A percentile compares a stretch with the other conserved stretches of the same genome.
These are phyloP conservation scores for Drosophila sproati DNA, from an alignment of 1,140 invertebrate species.

Conservation along the genomic window DNA sequence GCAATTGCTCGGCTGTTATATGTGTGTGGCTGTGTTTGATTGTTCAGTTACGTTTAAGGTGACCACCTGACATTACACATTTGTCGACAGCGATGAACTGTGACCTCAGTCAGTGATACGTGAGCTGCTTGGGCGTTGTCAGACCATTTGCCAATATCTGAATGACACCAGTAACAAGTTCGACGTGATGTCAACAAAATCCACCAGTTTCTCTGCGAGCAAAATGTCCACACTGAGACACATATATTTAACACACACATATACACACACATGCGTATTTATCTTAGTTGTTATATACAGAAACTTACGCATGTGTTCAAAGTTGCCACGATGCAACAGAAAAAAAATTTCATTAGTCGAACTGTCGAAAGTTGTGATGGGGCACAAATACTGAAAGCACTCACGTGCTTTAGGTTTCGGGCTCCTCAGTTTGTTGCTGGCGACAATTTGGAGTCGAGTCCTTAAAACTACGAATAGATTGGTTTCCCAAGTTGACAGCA, in stretches of 20 bases:
- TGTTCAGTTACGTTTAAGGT: constrained; percentile 15
- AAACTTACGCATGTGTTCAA: constrained; percentile 27
- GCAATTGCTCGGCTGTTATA: too few relatives aligned
- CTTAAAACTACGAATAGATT: constrained; percentile 26
- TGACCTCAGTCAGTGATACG: constrained; percentile 21
- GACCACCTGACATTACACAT: constrained; percentile 13
- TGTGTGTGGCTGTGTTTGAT: not conserved
- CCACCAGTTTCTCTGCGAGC: constrained; percentile 41
- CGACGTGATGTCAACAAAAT: constrained; percentile 77
- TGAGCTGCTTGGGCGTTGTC: constrained; percentile 1
- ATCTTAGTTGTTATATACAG: constrained; percentile 9
- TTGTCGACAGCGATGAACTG: constrained; percentile 8
- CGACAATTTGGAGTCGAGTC: constrained; percentile 17
- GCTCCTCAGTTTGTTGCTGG: constrained; percentile 8
- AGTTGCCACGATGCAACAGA: constrained; percentile 16
- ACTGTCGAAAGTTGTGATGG: constrained; percentile 68
- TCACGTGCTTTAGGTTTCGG: constrained; percentile 1
- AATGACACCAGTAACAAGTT: constrained; percentile 70
- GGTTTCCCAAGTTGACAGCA: constrained; percentile 27
- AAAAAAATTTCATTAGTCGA: constrained; percentile 74
- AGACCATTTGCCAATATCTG: constrained; percentile 48
- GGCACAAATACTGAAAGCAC: constrained; percentile 10
- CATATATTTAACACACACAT: constrained; percentile 16
- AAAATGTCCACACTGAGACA: constrained; percentile 36
- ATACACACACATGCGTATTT: constrained; percentile 6